Evolutionary conservation across 2,113 vertebrate species (phyloP).

Genomic region (Tetrao urogallus): DNA sequence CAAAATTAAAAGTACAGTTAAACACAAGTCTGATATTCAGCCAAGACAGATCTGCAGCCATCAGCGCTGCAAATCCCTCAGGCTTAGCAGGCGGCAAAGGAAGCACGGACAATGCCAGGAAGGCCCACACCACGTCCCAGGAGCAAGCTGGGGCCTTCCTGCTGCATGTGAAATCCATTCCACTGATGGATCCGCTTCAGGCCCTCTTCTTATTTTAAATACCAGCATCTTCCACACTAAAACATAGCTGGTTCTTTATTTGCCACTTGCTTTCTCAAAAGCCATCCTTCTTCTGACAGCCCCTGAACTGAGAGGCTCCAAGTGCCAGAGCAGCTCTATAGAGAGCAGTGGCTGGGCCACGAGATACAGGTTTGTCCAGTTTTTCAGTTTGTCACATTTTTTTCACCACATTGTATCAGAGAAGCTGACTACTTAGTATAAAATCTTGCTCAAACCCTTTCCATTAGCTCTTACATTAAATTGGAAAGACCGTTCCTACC

Average conservation of each 20-base stretch:
- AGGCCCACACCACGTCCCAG: fast-evolving
- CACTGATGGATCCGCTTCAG: background rate
- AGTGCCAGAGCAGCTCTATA: background rate
- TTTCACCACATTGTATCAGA: background rate
- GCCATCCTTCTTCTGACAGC: background rate
- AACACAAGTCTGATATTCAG: background rate
- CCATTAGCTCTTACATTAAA: background rate
- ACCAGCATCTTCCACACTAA: background rate
- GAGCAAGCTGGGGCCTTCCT: background rate
- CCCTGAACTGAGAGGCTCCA: fast-evolving
- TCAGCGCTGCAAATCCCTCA: background rate
- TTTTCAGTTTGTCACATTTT: background rate
- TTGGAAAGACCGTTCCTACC: fast-evolving
- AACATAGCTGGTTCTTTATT: background rate
- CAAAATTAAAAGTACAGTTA: background rate
- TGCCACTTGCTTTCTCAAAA: background rate
- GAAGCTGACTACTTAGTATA: background rate
- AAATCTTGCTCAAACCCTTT: background rate
- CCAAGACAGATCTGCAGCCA: background rate
- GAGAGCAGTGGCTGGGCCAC: background rate
- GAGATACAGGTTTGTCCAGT: background rate
- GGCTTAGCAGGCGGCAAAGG: background rate
- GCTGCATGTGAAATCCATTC: background rate
- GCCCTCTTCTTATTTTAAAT: background rate
- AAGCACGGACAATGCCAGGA: background rate